Evolutionary conservation across 2,797 vertebrate species (phyloP).

Genomic region (Coccyzus lansbergi): DNA sequence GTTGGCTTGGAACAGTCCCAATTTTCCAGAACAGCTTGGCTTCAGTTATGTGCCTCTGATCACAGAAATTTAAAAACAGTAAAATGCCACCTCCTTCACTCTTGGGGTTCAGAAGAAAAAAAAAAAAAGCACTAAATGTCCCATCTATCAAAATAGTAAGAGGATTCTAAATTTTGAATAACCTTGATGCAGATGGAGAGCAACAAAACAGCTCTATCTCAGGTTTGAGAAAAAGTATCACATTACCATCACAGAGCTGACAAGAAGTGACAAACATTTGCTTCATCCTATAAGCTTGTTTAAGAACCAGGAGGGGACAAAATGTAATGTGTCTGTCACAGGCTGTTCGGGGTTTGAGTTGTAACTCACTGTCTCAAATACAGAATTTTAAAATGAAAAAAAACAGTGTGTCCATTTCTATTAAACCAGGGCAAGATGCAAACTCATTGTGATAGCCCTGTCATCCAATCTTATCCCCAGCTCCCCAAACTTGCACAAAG

Average conservation of each 20-base stretch:
- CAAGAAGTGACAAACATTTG: constrained; percentile 62
- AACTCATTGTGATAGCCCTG: constrained; percentile 60
- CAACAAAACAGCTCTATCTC: neutral
- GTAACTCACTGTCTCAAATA: constrained; percentile 43
- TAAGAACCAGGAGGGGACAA: constrained; percentile 44
- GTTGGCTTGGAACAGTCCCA: neutral
- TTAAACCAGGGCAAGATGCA: constrained; percentile 46
- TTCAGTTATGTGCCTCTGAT: neutral
- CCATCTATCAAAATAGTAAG: constrained; percentile 26
- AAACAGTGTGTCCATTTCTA: constrained; percentile 31
- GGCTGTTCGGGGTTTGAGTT: constrained; percentile 11
- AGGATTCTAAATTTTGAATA: constrained; percentile 40
- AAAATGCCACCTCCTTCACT: constrained; percentile 24
- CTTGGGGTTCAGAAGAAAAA: neutral
- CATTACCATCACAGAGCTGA: constrained; percentile 36
- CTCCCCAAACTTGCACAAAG: constrained; percentile 56
- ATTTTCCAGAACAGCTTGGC: neutral
- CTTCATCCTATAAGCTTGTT: constrained; percentile 30
- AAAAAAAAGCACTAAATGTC: neutral
- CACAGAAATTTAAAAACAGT: neutral
- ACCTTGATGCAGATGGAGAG: constrained; percentile 40
- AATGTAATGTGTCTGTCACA: constrained; percentile 44
- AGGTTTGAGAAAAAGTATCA: constrained; percentile 12
- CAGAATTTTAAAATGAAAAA: constrained; percentile 27
- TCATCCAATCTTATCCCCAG: constrained; percentile 53